Conservation (phyloP, 2,113 vertebrate species). For the Camarhynchus parvulus region DNA sequence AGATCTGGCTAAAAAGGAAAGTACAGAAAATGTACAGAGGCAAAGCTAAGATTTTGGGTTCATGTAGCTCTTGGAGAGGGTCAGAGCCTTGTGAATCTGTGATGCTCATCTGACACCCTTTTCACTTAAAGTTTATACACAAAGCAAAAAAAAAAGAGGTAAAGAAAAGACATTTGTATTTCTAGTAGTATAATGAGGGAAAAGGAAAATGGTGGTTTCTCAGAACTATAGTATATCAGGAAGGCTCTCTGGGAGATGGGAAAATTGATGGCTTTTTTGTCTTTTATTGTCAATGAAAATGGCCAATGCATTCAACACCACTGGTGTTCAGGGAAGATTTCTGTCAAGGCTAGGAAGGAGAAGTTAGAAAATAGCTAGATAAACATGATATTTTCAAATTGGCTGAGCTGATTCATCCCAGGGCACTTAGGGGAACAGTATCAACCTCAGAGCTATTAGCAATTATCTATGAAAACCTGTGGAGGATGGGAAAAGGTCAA, state of each 20-base stretch:
- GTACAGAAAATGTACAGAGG: background rate
- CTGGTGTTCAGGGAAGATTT: background rate
- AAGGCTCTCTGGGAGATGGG: background rate
- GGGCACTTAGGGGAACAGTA: background rate
- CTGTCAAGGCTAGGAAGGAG: background rate
- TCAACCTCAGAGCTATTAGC: background rate
- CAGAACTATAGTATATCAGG: background rate
- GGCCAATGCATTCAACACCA: background rate
- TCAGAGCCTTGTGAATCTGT: background rate
- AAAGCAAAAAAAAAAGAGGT: background rate
- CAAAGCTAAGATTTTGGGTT: background rate
- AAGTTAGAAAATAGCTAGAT: background rate
- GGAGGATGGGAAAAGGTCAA: constrained; percentile 34
- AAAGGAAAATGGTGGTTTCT: background rate
- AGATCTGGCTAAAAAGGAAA: background rate
- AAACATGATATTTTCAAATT: background rate
- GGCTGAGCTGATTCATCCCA: background rate
- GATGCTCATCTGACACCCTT: background rate
- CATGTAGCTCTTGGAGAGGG: background rate
- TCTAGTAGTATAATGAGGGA: background rate
- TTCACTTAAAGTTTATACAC: background rate
- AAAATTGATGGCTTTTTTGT: background rate
- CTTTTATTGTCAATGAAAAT: background rate
- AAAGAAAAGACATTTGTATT: background rate
- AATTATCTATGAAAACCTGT: background rate